These are phyloP conservation scores for Zosterops pallidus DNA, from an alignment of 2,113 vertebrate species.

Conservation along the genomic window DNA sequence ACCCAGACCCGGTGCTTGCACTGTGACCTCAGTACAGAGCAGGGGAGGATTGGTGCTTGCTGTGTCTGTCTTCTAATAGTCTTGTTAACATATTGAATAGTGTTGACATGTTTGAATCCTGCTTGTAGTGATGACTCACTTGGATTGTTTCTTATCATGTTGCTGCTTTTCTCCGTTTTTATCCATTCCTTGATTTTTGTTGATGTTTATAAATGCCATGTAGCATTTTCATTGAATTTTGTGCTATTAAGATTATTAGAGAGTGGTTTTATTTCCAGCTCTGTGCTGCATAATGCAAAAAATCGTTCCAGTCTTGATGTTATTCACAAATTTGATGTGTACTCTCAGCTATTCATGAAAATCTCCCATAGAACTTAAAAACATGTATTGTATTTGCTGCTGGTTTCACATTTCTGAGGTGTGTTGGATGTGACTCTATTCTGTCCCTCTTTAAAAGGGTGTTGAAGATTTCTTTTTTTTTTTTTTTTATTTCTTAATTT, in stretches of 20 bases:
- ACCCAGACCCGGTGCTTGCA: not conserved
- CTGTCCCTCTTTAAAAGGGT: not conserved
- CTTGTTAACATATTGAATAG: not conserved
- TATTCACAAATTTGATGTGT: not conserved
- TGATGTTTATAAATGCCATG: not conserved
- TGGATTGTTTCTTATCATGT: not conserved
- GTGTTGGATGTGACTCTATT: not conserved
- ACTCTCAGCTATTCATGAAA: not conserved
- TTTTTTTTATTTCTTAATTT: not conserved
- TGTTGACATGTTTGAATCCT: not conserved
- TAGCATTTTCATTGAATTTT: not conserved
- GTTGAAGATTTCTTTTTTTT: not conserved
- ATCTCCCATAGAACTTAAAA: not conserved
- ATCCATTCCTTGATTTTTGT: not conserved
- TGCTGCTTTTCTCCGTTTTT: constrained; percentile 10
- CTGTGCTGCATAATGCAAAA: not conserved
- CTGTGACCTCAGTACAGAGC: not conserved
- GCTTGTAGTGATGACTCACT: not conserved
- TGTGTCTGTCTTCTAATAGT: not conserved
- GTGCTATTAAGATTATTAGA: not conserved
- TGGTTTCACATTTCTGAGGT: not conserved
- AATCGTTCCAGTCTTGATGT: not conserved
- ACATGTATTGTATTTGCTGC: not conserved
- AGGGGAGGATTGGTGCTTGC: not conserved
- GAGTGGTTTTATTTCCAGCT: not conserved